Evolutionary conservation across 37 sponge, comb jelly and placozoan species (phyloP), one percentile per base, ranked within the genome.

Genomic region (Dysidea cf. avara): DNA sequence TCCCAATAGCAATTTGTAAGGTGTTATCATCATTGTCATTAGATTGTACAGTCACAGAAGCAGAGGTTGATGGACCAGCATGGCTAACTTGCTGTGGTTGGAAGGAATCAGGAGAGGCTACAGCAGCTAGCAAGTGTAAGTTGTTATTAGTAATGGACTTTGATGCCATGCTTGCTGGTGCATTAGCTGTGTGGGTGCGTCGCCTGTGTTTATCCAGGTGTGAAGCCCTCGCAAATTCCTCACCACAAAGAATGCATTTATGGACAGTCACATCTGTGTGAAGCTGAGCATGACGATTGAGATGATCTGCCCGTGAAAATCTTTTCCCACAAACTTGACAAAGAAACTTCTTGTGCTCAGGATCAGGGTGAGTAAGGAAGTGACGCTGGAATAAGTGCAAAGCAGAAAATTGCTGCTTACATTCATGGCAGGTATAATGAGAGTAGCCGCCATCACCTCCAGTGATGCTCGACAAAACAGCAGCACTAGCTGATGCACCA

Each of bases 271-370:
- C 66, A 7, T 82, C 63, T 34, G 58, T 55, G 51, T 88, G 83
- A 12, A 82, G 75, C 31, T 62, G 6, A 29, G 83, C 50, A 33
- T 88, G 89, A 30, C 89, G 78, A 39, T 88, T 88, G 56, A 88
- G 80, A 39, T 88, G 89, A 51, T 88, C 89, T 7, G 89, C 89
- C 24, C 89, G 68, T 35, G 71, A 71, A 52, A 88, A 88, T 1
- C 89, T 36, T 51, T 88, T 88, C 17, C 89, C 89, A 68, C 89
- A 88, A 46, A 78, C 46, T 70, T 88, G 89, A 58, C 89, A 88
- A n/a, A 88, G 83, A 50, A 88, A 83, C 58, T 73, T 73, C 76
- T 88, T 88, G 39, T 70, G 69, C 0, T 82, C 77, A 12, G 84
- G 89, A 58, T 83, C 89, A 0, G 83, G 83, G 80, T 88, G 89